Evolutionary conservation across 1,140 invertebrate genomes (phyloP).

Genomic region (Anastrepha ludens): DNA sequence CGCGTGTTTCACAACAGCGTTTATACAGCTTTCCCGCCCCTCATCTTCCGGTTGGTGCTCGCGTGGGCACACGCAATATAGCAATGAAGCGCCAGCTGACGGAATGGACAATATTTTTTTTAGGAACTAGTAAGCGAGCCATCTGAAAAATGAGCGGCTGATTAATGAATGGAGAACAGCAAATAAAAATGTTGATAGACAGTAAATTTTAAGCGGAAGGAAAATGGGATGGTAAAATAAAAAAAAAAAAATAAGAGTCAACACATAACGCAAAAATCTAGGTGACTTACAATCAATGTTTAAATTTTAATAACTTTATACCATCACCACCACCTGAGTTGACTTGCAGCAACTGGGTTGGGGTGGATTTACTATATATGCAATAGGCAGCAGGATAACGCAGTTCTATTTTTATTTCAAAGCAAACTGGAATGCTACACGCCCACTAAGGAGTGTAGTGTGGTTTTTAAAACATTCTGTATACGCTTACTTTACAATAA

Average conservation of each 20-base stretch:
- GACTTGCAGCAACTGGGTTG: too few species aligned
- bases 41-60: neutral
- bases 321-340: neutral
- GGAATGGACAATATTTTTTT: neutral
- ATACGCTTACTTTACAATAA: neutral
- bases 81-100: constrained; percentile 45
- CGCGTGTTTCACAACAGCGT: constrained; percentile 3
- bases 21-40: neutral
- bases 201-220: neutral
- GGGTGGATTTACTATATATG: too few species aligned
- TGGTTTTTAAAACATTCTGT: neutral
- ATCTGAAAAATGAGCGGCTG: neutral
- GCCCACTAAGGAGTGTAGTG: neutral
- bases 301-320: neutral
- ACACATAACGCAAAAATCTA: neutral
- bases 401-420: neutral
- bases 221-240: neutral
- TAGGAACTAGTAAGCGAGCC: too few species aligned
- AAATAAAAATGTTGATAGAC: constrained; percentile 19
- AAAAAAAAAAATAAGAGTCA: neutral
- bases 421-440: neutral
- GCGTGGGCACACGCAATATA: neutral
- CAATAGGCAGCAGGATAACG: neutral
- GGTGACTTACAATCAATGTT: neutral
- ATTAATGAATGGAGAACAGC: neutral